Base-by-base conservation (phyloP, 2,888 invertebrate genomes). In the Leucania comma region DNA sequence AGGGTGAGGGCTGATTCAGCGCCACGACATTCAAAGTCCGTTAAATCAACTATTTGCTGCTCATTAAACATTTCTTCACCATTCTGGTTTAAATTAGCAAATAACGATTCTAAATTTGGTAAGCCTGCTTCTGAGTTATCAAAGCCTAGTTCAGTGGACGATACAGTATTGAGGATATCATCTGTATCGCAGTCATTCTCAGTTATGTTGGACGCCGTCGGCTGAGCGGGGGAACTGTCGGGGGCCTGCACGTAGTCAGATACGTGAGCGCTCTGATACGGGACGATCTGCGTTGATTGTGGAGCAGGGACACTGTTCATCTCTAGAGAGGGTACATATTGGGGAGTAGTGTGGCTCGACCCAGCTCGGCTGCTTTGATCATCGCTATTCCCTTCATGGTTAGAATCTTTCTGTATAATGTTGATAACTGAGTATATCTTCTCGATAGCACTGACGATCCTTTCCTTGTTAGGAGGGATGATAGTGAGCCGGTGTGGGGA, bases 351-450 rank as follows among this genome's bases (percentile, higher is more conserved):
- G n/a, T 53, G 46, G 14, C 50, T 68, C 3, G 65, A 48, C 3
- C 12, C 58, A n/a, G 29, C 29, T 24, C 42, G 35, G 17, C 29
- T 67, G 42, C 26, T 56, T 56, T 51, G 29, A 17, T 60, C 48
- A 35, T 51, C 12, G 20, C 24, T 32, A 3, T 42, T 29, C 26
- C 59, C 60, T 56, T 53, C 53, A 3, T 46, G 63, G 35, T 66
- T 38, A 22, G 73, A 38, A 24, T 72, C 61, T 62, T 70, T 86
- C 6, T 81, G 85, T 51, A 84, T 75, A 17, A 64, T 69, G 60
- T 90, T 92, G 6, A 94, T 88, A 3, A 94, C 88, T n/a, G 78
- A 89, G 63, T 93, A 92, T 42, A 94, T 93, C 70, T 92, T 94
- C 24, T 92, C 91, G 2, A 95, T 94, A 1, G 93, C 92, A 50